Base-by-base conservation (phyloP, 53 echinoderm and acorn worm genomes). In the Holothuria scabra region DNA sequence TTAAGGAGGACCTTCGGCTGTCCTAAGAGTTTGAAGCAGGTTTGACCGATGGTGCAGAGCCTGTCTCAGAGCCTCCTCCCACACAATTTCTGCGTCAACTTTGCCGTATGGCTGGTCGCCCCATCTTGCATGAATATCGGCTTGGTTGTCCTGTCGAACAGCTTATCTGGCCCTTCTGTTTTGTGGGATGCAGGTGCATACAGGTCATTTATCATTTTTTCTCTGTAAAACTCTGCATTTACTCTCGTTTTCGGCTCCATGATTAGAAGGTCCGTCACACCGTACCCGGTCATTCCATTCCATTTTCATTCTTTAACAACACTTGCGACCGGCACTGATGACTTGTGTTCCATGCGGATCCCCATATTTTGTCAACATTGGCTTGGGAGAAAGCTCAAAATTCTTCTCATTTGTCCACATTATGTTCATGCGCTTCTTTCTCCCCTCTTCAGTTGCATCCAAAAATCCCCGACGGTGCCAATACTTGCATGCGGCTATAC, bases 161-260 rank as follows among this genome's bases (percentile, higher is more conserved):
- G 61, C 85, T 85, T 85, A 85, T 74, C 85, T 59, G 85, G 74
- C 61, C 85, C 85, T 58, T 59, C 25, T 85, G 59, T 85, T 74
- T 74, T 85, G 74, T 74, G 12, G 61, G 58, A 85, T 85, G 75
- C 75, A 58, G 85, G 85, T 85, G 85, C 85, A 71, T 74, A 85
- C 25, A 59, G 71, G 32, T 74, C 37, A 74, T 55, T 84, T 52
- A 84, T 74, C 71, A 84, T 84, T 48, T 84, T 74, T 58, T 84
- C 57, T 55, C 85, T 74, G 32, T 84, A 84, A 72, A 84, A 84
- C 69, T 74, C 85, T 58, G 56, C 74, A 84, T 85, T 85, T 85
- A 85, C 85, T 58, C 74, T 58, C 72, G 75, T 85, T 85, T 74
- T 74, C 37, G 85, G 85, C 66, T 83, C 84, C 84, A 83, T 67